Base-by-base conservation (phyloP, 1,140 invertebrate genomes). In the Drosophila baimaii region DNA sequence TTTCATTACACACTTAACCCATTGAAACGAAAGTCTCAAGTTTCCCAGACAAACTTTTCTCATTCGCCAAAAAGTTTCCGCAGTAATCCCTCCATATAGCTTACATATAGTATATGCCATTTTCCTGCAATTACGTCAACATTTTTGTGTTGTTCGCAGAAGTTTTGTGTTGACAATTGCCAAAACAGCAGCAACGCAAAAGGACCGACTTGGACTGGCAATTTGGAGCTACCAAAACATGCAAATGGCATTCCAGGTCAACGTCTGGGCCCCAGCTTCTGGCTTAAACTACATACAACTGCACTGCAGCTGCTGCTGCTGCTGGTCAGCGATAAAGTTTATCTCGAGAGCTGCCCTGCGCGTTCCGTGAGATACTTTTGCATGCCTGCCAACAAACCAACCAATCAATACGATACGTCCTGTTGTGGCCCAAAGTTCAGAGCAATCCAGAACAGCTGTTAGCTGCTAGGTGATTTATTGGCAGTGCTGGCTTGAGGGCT, bases 201-300 rank as follows among this genome's bases (percentile, higher is more conserved):
- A 57, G 43, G 76, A 62, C 63, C 37, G 73, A 59, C 29, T 19
- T 23, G 29, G 41, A 56, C 49, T 59, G 31, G 78, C 83, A 88
- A 77, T 79, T 86, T 66, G 65, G 66, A 79, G 84, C 76, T 54
- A 56, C 44, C 63, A 65, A 74, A 63, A 89, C 84, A 89, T 89
- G 84, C 84, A 89, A 89, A 89, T 84, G 70, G 85, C 84, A 89
- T 89, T 76, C 84, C 84, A 89, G 83, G 83, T 88, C 83, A 88
- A 70, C 77, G 81, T 77, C 62, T 79, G 47, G 35, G 64, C 52
- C 70, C 61, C 51, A 31, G 81, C 75, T 62, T 71, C 39, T n/a
- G 39, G 65, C 57, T 66, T 39, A 39, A 52, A 58, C 62, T 65
- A 31, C 64, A 54, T 65, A 31, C 64, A 54, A 66, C 72, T 70